These are phyloP conservation scores for Lithophane socia DNA, from an alignment of 2,888 invertebrate species.

Conservation along the genomic window DNA sequence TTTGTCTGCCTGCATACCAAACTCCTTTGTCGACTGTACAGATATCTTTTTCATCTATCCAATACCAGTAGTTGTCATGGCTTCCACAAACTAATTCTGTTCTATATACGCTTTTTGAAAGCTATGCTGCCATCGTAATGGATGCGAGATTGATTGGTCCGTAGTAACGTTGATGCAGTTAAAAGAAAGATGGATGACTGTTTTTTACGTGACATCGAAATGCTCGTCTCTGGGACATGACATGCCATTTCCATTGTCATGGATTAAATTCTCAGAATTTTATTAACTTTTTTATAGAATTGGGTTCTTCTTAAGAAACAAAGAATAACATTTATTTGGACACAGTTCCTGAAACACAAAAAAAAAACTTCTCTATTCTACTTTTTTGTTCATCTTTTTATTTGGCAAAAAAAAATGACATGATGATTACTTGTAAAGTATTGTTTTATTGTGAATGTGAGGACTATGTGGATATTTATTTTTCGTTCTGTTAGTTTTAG, in stretches of 20 bases:
- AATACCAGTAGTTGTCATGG: neutral
- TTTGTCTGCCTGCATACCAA: neutral
- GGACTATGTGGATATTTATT: too few species aligned
- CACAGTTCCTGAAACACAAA: too few species aligned
- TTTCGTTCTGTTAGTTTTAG: too few species aligned
- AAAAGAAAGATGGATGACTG: neutral
- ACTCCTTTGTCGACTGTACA: conserved; percentile 10
- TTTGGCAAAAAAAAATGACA: too few species aligned
- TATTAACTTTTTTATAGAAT: too few species aligned
- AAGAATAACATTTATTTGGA: too few species aligned
- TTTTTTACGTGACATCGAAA: neutral
- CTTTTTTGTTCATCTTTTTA: too few species aligned
- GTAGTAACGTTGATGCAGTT: neutral
- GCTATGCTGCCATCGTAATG: neutral
- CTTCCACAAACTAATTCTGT: conserved; percentile 15
- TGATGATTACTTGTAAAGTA: too few species aligned
- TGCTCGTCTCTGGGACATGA: neutral
- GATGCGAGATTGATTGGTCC: neutral
- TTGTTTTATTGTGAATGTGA: too few species aligned
- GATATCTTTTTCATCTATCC: neutral
- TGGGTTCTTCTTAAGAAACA: too few species aligned
- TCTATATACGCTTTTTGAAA: conserved; percentile 11
- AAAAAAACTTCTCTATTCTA: too few species aligned
- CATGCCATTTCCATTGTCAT: neutral
- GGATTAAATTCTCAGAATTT: too few species aligned